Evolutionary conservation across 2,113 vertebrate species (phyloP).

Genomic region (Pygoscelis antarcticus): DNA sequence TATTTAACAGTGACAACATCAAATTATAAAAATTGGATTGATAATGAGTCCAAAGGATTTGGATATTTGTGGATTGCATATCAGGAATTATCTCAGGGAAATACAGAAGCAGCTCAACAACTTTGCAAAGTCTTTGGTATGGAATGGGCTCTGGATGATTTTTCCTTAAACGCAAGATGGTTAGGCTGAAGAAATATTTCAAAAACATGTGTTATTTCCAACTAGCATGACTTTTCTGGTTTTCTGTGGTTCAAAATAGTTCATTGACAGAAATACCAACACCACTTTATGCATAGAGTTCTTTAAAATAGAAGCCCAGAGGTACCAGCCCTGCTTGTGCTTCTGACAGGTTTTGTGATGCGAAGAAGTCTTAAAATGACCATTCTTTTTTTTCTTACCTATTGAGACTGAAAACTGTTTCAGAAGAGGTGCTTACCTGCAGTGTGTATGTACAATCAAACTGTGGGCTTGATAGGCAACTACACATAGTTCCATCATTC

Average conservation of each 20-base stretch:
- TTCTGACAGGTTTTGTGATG: background rate
- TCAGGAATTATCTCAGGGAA: background rate
- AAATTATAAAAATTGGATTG: background rate
- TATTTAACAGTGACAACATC: background rate
- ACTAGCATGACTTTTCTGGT: background rate
- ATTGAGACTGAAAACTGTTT: background rate
- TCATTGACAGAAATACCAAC: background rate
- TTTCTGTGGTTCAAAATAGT: background rate
- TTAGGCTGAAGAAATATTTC: background rate
- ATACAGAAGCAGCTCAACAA: background rate
- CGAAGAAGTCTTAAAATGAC: background rate
- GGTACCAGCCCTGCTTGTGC: rapidly evolving
- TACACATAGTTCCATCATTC: background rate
- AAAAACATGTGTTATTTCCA: background rate
- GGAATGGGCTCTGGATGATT: rapidly evolving
- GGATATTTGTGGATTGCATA: too few relatives aligned
- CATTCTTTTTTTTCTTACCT: background rate
- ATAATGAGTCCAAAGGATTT: background rate
- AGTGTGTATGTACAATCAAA: background rate
- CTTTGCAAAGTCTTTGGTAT: background rate
- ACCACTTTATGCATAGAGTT: rapidly evolving
- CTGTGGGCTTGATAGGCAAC: background rate
- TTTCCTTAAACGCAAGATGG: rapidly evolving
- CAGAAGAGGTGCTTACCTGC: background rate
- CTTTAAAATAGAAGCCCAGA: background rate